Percentiles rank a stretch among this genome's conserved stretches.
Conservation (phyloP, 2,113 vertebrate species). For the Corythoichthys intestinalis region DNA sequence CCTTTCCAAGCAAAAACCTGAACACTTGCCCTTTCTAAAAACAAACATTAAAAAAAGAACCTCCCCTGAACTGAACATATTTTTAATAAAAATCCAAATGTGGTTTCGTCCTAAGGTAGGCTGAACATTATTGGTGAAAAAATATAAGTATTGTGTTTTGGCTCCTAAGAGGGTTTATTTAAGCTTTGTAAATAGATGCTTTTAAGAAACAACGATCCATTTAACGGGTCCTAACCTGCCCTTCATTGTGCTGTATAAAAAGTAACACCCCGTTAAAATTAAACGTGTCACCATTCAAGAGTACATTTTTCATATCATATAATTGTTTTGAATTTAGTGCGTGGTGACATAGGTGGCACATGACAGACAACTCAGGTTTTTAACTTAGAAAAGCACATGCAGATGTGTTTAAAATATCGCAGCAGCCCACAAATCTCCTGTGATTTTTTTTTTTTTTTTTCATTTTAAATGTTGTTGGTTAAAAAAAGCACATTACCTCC, state of each 20-base stretch:
- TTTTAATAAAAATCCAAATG: constrained; percentile 46
- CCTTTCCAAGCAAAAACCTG: constrained; percentile 86
- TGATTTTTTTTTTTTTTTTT: constrained; percentile 51
- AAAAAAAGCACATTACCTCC: constrained; percentile 69
- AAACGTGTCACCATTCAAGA: constrained; percentile 45
- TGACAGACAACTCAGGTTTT: constrained; percentile 36
- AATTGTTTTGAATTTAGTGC: constrained; percentile 44
- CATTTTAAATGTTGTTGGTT: not conserved
- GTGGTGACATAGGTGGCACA: constrained; percentile 8
- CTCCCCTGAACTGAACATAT: constrained; percentile 2
- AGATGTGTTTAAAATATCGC: constrained; percentile 39
- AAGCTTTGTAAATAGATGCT: constrained; percentile 78
- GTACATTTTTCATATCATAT: constrained; percentile 47
- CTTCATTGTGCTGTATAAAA: constrained; percentile 14
- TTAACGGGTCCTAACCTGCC: constrained; percentile 8
- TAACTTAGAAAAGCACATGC: constrained; percentile 74
- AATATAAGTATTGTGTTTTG: constrained; percentile 34
- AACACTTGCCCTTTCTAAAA: constrained; percentile 88
- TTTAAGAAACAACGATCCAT: constrained; percentile 23
- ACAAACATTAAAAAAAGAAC: constrained; percentile 2
- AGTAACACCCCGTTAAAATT: constrained; percentile 43
- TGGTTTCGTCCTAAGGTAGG: constrained; percentile 79
- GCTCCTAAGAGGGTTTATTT: constrained; percentile 71
- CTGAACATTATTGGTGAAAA: constrained; percentile 62
- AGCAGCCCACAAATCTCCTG: constrained; percentile 11